Percentiles rank a stretch among this genome's conserved stretches.
Conservation (phyloP, 2,113 vertebrate genomes). For the Tragelaphus scriptus region DNA sequence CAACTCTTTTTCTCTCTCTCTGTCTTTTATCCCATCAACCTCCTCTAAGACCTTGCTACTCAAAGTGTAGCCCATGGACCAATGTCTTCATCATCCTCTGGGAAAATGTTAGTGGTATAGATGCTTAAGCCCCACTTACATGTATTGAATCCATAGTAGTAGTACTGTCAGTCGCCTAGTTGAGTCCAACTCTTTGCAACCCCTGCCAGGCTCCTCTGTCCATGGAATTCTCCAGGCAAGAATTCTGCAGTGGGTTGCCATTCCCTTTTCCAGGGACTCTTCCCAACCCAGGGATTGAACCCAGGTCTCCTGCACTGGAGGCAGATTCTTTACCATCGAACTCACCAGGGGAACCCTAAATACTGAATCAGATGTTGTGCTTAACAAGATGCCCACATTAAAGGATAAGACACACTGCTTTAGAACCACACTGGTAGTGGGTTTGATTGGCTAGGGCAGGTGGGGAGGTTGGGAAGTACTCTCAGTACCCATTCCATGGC, state of each 20-base stretch:
- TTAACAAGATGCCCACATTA: background rate
- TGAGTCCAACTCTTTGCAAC: background rate
- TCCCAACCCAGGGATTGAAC: background rate
- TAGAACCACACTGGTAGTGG: background rate
- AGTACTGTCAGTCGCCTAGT: background rate
- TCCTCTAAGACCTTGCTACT: background rate
- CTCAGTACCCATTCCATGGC: background rate
- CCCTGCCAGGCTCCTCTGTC: background rate
- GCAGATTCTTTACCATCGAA: background rate
- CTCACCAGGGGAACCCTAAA: background rate
- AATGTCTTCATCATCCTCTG: background rate
- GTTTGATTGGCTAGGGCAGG: background rate
- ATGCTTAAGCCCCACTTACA: background rate
- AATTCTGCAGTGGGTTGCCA: background rate
- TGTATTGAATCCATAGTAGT: background rate
- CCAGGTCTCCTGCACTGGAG: background rate
- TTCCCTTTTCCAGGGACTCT: background rate
- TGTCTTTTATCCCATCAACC: background rate
- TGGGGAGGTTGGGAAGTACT: background rate
- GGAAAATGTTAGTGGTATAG: background rate
- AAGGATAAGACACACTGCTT: background rate
- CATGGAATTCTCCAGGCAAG: background rate
- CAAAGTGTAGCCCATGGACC: background rate
- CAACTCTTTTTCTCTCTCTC: background rate
- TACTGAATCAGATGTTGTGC: background rate